Conservation (phyloP, 2,113 vertebrate genomes). For the Lamprologus ornatipinnis region DNA sequence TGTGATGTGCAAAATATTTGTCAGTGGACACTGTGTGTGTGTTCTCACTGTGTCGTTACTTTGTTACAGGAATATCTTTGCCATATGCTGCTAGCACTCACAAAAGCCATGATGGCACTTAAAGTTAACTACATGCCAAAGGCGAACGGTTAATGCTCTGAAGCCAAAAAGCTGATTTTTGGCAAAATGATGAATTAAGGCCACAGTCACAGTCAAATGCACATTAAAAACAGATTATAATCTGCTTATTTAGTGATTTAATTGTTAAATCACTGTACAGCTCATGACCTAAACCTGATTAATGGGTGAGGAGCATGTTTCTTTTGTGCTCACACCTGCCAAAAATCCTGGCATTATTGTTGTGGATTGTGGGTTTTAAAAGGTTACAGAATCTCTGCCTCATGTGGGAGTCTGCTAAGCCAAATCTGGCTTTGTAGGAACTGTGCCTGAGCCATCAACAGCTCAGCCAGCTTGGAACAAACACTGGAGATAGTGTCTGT, state of each 20-base stretch:
- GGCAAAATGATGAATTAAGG: conserved; percentile 7
- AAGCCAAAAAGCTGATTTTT: conserved; percentile 10
- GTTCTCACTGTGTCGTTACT: neutral
- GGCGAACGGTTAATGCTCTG: neutral
- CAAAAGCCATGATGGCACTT: neutral
- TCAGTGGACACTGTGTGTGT: no score
- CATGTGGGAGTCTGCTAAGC: neutral
- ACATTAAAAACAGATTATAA: neutral
- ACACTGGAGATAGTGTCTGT: neutral
- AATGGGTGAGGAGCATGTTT: neutral
- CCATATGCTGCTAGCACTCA: neutral
- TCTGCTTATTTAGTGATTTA: neutral
- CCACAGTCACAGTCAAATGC: neutral
- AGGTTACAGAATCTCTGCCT: neutral
- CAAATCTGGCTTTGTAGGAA: conserved; percentile 48
- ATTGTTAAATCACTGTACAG: neutral
- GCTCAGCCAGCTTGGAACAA: conserved; percentile 21
- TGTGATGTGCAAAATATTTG: neutral
- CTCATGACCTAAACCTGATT: neutral
- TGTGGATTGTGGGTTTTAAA: neutral
- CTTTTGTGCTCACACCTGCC: neutral
- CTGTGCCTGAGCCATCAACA: neutral
- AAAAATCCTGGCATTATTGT: neutral
- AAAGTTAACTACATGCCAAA: neutral
- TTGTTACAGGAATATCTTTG: neutral